phyloP scores from a whole-genome alignment of 92 coral and sea anemone species.

The Porites lobata region DNA sequence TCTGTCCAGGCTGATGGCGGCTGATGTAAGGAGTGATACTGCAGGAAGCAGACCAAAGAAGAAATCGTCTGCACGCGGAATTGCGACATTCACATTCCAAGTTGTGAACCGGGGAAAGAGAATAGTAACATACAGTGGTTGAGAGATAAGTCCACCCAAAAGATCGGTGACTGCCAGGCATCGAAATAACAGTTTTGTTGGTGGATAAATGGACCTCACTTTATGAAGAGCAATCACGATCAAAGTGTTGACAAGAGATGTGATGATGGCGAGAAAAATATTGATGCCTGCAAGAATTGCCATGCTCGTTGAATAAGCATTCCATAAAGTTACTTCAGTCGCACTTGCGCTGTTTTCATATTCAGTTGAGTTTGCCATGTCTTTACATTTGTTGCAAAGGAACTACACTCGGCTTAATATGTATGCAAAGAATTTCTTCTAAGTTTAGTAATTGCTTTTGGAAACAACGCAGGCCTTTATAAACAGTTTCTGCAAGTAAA shows the following conservation, averaged over 20 bases:
- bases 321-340: not conserved
- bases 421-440: no score
- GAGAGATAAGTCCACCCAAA: not conserved
- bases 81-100: not conserved
- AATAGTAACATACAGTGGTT: not conserved
- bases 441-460: no score
- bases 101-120: not conserved
- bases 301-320: not conserved
- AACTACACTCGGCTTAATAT: no score
- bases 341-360: not conserved
- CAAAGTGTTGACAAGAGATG: not conserved
- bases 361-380: not conserved
- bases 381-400: not conserved
- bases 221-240: not conserved
- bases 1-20: no score
- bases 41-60: no score
- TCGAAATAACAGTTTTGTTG: not conserved
- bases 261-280: not conserved
- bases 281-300: not conserved
- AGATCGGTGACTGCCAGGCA: not conserved
- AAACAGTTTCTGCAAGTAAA: no score
- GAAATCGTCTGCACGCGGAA: not conserved
- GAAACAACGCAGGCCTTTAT: no score
- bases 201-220: not conserved
- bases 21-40: no score